These are phyloP conservation scores for Isotomurus palustris DNA, from an alignment of 2,888 invertebrate genomes.

Conservation along the genomic window DNA sequence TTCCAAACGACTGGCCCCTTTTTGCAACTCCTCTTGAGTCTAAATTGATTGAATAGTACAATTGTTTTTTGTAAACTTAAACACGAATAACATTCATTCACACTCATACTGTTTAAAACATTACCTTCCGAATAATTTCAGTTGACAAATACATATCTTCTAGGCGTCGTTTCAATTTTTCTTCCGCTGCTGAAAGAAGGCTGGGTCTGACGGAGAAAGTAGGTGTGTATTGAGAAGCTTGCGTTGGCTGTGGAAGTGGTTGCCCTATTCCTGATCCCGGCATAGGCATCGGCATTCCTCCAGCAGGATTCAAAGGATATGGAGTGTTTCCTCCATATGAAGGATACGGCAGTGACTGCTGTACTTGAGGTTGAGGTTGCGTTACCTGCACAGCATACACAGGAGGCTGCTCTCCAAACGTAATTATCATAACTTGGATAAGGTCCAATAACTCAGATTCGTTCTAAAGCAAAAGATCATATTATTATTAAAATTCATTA, in stretches of 20 bases:
- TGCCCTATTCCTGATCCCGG: conserved; percentile 1
- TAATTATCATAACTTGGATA: conserved; percentile 83
- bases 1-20: conserved; percentile 60
- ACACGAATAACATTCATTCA: not conserved
- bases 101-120: not conserved
- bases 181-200: conserved; percentile 88
- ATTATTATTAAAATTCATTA: not conserved
- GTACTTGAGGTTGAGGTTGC: conserved; percentile 45
- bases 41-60: conserved; percentile 6
- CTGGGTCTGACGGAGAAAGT: conserved; percentile 71
- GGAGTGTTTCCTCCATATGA: conserved; percentile 29
- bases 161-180: conserved; percentile 80
- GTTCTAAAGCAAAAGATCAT: conserved; percentile 26
- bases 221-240: conserved; percentile 6
- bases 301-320: conserved; percentile 31
- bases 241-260: not conserved
- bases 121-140: conserved; percentile 38
- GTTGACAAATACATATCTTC: conserved; percentile 43
- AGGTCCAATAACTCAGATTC: conserved; percentile 80
- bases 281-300: conserved; percentile 45
- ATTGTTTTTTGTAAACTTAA: not conserved
- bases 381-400: conserved; percentile 64
- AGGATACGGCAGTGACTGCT: conserved; percentile 56
- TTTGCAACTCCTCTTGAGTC: conserved; percentile 40
- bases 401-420: conserved; percentile 93